phyloP scores from a whole-genome alignment of 2,113 vertebrate species.

The Piaya cayana region DNA sequence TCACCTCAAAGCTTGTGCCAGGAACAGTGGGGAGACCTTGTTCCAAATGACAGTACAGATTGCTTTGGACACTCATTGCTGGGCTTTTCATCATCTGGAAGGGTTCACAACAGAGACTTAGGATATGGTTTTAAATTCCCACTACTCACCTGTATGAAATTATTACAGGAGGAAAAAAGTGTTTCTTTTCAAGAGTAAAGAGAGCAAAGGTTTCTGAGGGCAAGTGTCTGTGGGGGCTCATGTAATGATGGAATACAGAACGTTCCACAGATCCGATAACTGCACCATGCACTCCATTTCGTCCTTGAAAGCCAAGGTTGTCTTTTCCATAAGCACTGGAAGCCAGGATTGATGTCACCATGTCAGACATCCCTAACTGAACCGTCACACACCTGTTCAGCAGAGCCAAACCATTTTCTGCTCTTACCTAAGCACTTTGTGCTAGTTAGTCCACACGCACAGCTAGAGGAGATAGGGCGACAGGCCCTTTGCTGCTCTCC shows the following conservation, averaged over 20 bases:
- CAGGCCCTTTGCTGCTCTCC: not conserved
- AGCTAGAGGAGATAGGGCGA: not conserved
- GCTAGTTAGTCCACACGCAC: not conserved
- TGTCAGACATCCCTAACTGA: not conserved
- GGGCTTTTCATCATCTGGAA: not conserved
- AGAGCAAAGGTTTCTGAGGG: not conserved
- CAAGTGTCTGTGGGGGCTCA: not conserved
- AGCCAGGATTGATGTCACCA: not conserved
- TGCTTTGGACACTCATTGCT: not conserved
- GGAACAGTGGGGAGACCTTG: not conserved
- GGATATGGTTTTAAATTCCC: not conserved
- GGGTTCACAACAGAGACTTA: not conserved
- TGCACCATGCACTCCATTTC: not conserved
- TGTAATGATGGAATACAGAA: not conserved
- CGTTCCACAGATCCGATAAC: not conserved
- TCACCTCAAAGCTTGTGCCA: not conserved
- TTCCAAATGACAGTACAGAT: not conserved
- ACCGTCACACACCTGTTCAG: accelerated
- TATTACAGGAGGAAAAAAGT: not conserved
- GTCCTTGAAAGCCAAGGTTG: not conserved
- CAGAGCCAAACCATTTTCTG: not conserved
- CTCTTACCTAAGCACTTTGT: not conserved
- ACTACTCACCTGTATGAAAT: not conserved
- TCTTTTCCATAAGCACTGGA: not conserved
- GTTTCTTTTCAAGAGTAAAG: not conserved